phyloP scores from a whole-genome alignment of 2,113 vertebrate genomes.

The Atrichornis clamosus region DNA sequence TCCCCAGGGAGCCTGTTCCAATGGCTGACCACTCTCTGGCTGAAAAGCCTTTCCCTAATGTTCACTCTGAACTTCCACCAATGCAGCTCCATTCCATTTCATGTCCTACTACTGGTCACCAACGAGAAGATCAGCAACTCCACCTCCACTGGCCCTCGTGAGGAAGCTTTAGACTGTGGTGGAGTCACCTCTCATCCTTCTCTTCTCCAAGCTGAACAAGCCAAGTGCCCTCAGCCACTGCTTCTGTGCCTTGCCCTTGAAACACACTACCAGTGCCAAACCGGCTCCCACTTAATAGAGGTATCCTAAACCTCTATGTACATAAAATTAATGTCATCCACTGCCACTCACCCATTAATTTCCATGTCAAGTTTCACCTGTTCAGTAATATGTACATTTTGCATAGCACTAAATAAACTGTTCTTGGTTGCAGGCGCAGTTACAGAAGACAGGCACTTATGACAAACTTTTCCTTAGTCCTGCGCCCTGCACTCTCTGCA shows the following conservation, averaged over 20 bases:
- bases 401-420: not conserved
- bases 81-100: not conserved
- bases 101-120: not conserved
- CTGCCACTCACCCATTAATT: not conserved
- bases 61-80: not conserved
- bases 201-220: not conserved
- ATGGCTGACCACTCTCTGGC: rapidly evolving
- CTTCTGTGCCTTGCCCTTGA: rapidly evolving
- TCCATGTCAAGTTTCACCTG: not conserved
- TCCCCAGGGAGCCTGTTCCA: not conserved
- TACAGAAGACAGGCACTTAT: not conserved
- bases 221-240: not conserved
- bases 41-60: not conserved
- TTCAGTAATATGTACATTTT: not conserved
- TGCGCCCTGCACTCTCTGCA: not conserved
- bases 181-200: not conserved
- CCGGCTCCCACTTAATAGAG: rapidly evolving
- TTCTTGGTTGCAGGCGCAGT: not conserved
- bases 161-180: not conserved
- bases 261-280: not conserved
- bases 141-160: rapidly evolving
- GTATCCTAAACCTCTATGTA: not conserved
- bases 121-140: not conserved
- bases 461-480: not conserved
- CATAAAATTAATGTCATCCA: not conserved